Evolutionary conservation across 2,113 vertebrate genomes (phyloP).

Genomic region (Pelecanus crispus): DNA sequence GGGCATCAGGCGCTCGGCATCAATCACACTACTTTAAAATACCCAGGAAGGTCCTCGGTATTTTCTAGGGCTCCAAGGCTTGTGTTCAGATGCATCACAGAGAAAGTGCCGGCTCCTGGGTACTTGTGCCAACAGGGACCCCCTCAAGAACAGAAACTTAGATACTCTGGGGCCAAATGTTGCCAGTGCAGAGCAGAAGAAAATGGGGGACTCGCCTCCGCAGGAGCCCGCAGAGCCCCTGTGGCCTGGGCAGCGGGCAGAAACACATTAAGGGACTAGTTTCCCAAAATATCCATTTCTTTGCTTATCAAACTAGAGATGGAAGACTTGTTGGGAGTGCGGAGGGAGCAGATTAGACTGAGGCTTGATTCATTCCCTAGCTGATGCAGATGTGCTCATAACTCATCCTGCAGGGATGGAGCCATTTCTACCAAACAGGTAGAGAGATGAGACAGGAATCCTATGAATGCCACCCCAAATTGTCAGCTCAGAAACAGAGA

Average conservation of each 20-base stretch:
- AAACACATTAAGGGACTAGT: not conserved
- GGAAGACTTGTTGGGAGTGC: not conserved
- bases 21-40: not conserved
- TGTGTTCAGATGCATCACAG: accelerated
- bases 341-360: not conserved
- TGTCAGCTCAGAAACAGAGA: not conserved
- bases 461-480: not conserved
- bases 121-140: not conserved
- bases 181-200: not conserved
- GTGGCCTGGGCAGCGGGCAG: not conserved
- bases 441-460: not conserved
- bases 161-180: not conserved
- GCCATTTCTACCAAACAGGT: not conserved
- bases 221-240: not conserved
- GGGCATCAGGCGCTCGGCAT: not conserved
- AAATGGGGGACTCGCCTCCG: not conserved
- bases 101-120: not conserved
- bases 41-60: not conserved
- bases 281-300: not conserved
- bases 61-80: not conserved
- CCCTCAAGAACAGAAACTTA: not conserved
- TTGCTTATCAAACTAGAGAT: not conserved
- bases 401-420: not conserved
- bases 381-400: not conserved
- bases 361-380: not conserved